phyloP scores from a whole-genome alignment of 2,888 invertebrate species.

The Hyppa rectilinea region DNA sequence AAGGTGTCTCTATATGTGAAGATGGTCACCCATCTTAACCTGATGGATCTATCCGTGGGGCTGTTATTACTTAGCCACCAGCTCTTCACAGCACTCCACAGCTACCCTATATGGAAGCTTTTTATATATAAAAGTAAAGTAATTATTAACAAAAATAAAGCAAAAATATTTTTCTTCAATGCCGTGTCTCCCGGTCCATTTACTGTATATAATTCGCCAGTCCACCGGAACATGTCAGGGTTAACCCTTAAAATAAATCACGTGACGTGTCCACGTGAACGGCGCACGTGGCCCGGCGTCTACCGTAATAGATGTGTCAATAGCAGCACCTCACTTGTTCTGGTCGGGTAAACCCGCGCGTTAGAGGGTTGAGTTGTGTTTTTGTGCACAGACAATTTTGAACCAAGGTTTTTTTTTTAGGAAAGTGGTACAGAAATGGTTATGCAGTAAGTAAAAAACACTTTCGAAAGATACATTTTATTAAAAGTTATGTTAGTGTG shows the following conservation, averaged over 20 bases:
- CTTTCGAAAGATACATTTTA: neutral
- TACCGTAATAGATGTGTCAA: constrained; percentile 55
- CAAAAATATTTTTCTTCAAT: neutral
- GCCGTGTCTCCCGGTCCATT: constrained; percentile 35
- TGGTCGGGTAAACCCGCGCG: constrained; percentile 18
- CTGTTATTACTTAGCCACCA: no score
- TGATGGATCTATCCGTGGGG: no score
- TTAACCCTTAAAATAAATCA: constrained; percentile 56
- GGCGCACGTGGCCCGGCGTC: constrained; percentile 39
- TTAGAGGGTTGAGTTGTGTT: constrained; percentile 9
- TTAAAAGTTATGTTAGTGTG: neutral
- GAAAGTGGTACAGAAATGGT: neutral
- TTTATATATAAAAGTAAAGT: neutral
- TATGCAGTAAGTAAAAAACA: neutral
- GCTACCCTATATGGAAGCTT: neutral
- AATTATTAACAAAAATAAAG: neutral
- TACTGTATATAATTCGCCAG: constrained; percentile 12
- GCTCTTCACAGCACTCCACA: no score
- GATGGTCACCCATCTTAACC: no score
- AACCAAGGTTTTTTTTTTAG: neutral
- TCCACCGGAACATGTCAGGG: constrained; percentile 18
- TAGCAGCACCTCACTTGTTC: constrained; percentile 36
- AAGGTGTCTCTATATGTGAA: no score
- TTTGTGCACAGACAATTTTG: neutral
- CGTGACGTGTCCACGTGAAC: constrained; percentile 50